Base-by-base conservation (phyloP, 2,113 vertebrate genomes). In the Austrofundulus limnaeus region DNA sequence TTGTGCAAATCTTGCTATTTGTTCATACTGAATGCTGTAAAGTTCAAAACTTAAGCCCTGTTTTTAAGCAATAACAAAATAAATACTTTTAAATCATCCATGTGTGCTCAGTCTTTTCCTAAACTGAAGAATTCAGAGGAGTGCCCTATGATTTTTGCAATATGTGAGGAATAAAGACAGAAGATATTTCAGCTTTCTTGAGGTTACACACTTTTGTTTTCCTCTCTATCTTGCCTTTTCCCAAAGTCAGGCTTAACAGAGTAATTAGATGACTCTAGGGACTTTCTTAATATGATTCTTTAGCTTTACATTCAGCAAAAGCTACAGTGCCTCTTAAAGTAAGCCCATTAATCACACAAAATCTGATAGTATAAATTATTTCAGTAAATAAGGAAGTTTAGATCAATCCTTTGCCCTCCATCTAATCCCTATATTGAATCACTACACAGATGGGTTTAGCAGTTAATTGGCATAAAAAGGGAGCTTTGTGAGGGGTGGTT, bases 331-430 rank as follows among this genome's bases (percentile, higher is more conserved):
- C 53, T 51, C 31, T 59, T 73, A 67, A 77, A 48, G 45, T 80
- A 87, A 87, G 78, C 81, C 68, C 67, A 69, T 83, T 84, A 86
- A 88, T 88, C 84, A 83, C 77, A 51, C 51, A 68, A 64, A 84
- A 82, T 84, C 75, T 83, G 77, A 85, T 87, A 54, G 81, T 86
- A 87, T 89, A 83, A 87, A 87, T 88, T 89, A 89, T 80, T 84
- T 82, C 78, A 74, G 81, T 87, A 85, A 87, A 85, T 79, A 87
- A 83, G 71, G 49, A 75, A 81, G 77, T 73, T 34, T n/a, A 83
- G 75, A 83, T 87, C 61, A 82, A 83, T 64, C 47, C 47, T 19
- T 79, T 77, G 71, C 50, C 72, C 67, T 59, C 66, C 24, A 74
- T 58, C 79, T 69, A 78, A 78, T 85, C 83, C 67, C 68, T 64